Evolutionary conservation across 1,140 invertebrate species (phyloP), one percentile per base, ranked within the genome.

Genomic region (Ooceraea biroi): DNA sequence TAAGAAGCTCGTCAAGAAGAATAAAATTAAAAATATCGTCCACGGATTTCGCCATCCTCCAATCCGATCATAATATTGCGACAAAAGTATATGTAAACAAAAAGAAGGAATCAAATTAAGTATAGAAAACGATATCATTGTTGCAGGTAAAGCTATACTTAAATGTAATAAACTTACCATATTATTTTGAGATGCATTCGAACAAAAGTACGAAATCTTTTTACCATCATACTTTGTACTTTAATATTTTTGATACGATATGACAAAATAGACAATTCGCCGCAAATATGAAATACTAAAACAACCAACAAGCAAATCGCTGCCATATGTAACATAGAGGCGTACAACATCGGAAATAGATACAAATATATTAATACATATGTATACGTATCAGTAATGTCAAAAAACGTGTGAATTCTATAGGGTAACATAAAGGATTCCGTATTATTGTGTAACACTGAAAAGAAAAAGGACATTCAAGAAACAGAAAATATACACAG

Each of bases 11-110:
- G n/a, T 74, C 55, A n/a, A 90, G 46, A 1, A 90, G 82, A 58
- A 90, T 71, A 8, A 90, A 30, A 48, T 88, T 83, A 27, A 90
- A 90, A n/a, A 60, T 69, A 60, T 87, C 46, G 46, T 90, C 84
- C 19, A 90, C 69, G 10, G 74, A 80, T 65, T 85, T 87, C 1
- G 87, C 88, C 87, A 90, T 89, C 88, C 89, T 90, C 36, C 1
- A 48, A 27, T 2, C 17, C 36, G 7, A 22, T 14, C 7, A 60
- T 41, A 46, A 8, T 36, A 44, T 65, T 25, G 14, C 52, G 1
- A 36, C 11, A 46, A 10, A 17, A 19, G 30, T 11, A 27, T n/a
- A 12, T 12, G 25, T 5, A 8, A 12, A n/a, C n/a, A 71, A 22
- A 30, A 58, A 52, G 12, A 72, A 27, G 27, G 4, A 48, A 46